These are phyloP conservation scores for Halichoeres trimaculatus DNA, from an alignment of 2,113 vertebrate genomes.

Conservation along the genomic window DNA sequence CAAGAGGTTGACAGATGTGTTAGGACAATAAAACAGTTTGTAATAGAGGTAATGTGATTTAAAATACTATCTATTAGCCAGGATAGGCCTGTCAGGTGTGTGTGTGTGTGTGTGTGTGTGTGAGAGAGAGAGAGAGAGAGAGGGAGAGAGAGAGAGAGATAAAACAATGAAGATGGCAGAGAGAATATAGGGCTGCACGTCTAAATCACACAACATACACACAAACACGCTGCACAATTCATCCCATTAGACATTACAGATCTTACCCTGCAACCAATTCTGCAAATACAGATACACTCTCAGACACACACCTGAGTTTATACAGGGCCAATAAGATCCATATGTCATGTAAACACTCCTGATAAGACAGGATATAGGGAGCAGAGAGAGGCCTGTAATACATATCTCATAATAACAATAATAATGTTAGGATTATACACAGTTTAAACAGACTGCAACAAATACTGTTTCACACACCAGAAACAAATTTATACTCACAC, in stretches of 20 bases:
- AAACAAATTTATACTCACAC: too few relatives aligned
- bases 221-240: conserved; percentile 48
- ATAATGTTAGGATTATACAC: conserved; percentile 4
- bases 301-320: conserved; percentile 33
- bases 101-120: conserved; percentile 49
- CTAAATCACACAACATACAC: conserved; percentile 71
- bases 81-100: conserved; percentile 76
- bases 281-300: conserved; percentile 30
- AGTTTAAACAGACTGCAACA: neutral
- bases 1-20: conserved; percentile 88
- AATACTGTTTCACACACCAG: too few relatives aligned
- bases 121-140: conserved; percentile 46
- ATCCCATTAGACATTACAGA: conserved; percentile 60
- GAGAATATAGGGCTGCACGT: conserved; percentile 73
- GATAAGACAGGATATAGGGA: conserved; percentile 54
- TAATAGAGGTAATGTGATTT: conserved; percentile 99
- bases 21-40: conserved; percentile 92
- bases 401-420: conserved; percentile 25
- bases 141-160: conserved; percentile 60
- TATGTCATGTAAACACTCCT: conserved; percentile 43
- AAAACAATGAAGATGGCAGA: conserved; percentile 75
- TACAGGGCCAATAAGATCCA: conserved; percentile 48
- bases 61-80: conserved; percentile 98
- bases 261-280: conserved; percentile 44
- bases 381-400: neutral